Evolutionary conservation across 2,797 vertebrate genomes (phyloP).

Genomic region (Microctenopoma lineatum): DNA sequence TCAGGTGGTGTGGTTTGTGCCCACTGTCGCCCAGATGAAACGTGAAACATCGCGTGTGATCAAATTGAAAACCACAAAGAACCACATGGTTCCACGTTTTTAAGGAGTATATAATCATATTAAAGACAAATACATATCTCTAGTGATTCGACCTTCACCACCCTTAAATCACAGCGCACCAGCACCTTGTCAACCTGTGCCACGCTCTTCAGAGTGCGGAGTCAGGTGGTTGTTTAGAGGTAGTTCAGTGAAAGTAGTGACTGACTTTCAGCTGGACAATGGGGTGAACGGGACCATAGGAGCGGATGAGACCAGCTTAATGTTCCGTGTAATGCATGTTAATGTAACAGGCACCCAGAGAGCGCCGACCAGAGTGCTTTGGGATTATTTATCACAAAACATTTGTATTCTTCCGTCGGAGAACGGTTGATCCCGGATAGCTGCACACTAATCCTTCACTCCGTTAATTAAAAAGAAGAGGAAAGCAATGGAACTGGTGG

Average conservation of each 20-base stretch:
- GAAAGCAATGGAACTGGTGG: slow-evolving; percentile 88
- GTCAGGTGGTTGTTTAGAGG: slow-evolving; percentile 56
- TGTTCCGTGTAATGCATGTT: slow-evolving; percentile 84
- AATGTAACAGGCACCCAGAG: slow-evolving; percentile 81
- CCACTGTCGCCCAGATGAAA: slow-evolving; percentile 7
- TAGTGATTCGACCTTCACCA: neutral
- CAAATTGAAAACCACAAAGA: slow-evolving; percentile 1
- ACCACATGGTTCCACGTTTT: neutral
- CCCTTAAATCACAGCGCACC: neutral
- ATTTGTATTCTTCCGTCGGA: slow-evolving; percentile 87
- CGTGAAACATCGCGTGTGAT: neutral
- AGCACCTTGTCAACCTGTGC: neutral
- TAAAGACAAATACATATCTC: neutral
- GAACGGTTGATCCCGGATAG: slow-evolving; percentile 88
- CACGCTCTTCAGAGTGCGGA: neutral
- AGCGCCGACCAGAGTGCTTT: slow-evolving; percentile 66
- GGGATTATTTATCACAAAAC: slow-evolving; percentile 88
- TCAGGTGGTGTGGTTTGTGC: neutral
- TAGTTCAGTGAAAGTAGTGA: slow-evolving; percentile 64
- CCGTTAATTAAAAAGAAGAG: slow-evolving; percentile 93
- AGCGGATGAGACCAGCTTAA: slow-evolving; percentile 78
- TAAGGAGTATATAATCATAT: neutral
- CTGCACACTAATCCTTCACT: slow-evolving; percentile 90
- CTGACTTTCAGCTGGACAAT: slow-evolving; percentile 68
- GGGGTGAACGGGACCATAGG: slow-evolving; percentile 65